Conservation (phyloP, 2,888 invertebrate species). For the Morpho deidamia region DNA sequence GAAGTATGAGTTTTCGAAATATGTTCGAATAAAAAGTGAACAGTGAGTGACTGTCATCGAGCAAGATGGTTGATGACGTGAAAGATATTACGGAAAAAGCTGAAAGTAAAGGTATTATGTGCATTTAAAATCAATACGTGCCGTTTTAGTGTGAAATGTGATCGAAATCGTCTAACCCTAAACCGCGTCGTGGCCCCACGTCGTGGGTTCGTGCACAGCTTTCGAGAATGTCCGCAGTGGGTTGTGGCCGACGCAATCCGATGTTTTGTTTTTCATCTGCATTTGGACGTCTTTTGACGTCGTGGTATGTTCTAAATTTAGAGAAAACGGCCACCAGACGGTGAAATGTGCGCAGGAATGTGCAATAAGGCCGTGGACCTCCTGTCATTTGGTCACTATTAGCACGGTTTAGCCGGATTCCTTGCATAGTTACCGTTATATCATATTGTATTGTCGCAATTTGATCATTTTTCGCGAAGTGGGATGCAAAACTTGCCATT, state of each 20-base stretch:
- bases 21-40: slow-evolving; percentile 74
- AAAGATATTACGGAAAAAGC: slow-evolving; percentile 74
- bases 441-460: slow-evolving; percentile 17
- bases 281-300: slow-evolving; percentile 69
- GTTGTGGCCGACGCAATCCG: slow-evolving; percentile 52
- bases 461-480: slow-evolving; percentile 5
- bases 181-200: slow-evolving; percentile 77
- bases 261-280: slow-evolving; percentile 73
- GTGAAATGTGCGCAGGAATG: slow-evolving; percentile 52
- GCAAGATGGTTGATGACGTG: slow-evolving; percentile 79
- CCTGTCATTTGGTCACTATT: slow-evolving; percentile 30
- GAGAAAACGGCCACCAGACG: slow-evolving; percentile 62
- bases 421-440: slow-evolving; percentile 31
- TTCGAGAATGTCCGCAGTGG: slow-evolving; percentile 70
- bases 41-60: slow-evolving; percentile 75
- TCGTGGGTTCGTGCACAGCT: slow-evolving; percentile 64
- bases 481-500: slow-evolving; percentile 19
- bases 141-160: slow-evolving; percentile 69
- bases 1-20: slow-evolving; percentile 77
- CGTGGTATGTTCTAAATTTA: slow-evolving; percentile 74
- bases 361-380: slow-evolving; percentile 42
- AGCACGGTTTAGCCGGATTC: slow-evolving; percentile 28
- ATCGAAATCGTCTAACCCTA: slow-evolving; percentile 73
- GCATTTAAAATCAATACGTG: slow-evolving; percentile 66
- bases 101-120: slow-evolving; percentile 75